Percentiles rank a stretch among this genome's conserved stretches.
Evolutionary conservation across 2,888 invertebrate species (phyloP).

Genomic region (Drosophila differens): DNA sequence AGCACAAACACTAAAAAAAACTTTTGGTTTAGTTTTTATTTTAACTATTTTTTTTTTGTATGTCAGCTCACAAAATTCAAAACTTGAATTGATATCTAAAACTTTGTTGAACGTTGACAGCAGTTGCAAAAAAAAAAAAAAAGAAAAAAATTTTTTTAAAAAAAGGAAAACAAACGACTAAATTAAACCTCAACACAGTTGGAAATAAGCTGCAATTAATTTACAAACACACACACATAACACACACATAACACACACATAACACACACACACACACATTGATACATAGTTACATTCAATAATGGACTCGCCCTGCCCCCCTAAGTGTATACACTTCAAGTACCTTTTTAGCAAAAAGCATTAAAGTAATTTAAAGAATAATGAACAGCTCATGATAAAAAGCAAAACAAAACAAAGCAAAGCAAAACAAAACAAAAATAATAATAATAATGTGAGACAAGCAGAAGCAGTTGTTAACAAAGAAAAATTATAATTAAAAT

Average conservation of each 20-base stretch:
- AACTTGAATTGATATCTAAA: not conserved
- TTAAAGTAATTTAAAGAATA: constrained; percentile 34
- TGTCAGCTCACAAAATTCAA: constrained; percentile 18
- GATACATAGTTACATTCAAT: constrained; percentile 6
- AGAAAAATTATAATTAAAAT: constrained; percentile 12
- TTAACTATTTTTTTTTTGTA: constrained; percentile 3
- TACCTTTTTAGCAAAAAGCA: constrained; percentile 78
- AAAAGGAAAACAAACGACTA: constrained; percentile 7
- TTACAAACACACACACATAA: constrained; percentile 16
- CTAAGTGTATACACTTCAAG: constrained; percentile 81
- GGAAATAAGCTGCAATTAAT: constrained; percentile 34
- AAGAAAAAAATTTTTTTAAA: not conserved
- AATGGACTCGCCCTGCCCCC: constrained; percentile 30
- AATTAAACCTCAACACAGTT: constrained; percentile 43
- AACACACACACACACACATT: not conserved
- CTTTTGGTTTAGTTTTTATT: not conserved
- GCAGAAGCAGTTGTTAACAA: constrained; percentile 49
- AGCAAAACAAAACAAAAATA: not conserved
- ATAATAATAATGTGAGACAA: constrained; percentile 34
- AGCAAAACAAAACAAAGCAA: constrained; percentile 20
- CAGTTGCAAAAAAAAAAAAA: not conserved
- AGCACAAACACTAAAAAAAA: constrained; percentile 14
- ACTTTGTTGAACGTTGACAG: constrained; percentile 25
- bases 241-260: constrained; percentile 6
- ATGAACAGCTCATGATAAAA: constrained; percentile 25